phyloP scores from a whole-genome alignment of 2,797 vertebrate genomes.

The Myoxocephalus aenaeus region DNA sequence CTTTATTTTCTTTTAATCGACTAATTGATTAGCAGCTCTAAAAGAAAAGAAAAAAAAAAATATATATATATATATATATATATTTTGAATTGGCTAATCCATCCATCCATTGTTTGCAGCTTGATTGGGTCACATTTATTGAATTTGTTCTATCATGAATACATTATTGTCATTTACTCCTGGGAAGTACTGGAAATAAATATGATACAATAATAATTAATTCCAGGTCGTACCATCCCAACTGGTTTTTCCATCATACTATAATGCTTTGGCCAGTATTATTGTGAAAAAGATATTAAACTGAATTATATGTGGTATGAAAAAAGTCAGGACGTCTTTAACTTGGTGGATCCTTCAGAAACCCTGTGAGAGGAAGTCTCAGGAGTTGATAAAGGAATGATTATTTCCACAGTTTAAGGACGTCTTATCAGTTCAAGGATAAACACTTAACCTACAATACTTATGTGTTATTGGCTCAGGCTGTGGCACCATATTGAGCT shows the following conservation, averaged over 20 bases:
- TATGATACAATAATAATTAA: neutral
- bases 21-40: neutral
- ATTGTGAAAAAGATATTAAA: neutral
- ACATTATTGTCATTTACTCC: neutral
- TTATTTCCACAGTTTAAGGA: neutral
- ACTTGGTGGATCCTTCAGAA: neutral
- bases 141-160: neutral
- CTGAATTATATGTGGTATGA: neutral
- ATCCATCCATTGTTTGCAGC: neutral
- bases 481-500: conserved; percentile 43
- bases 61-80: too few relatives aligned
- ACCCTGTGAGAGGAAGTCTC: neutral
- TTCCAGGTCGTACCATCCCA: neutral
- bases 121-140: neutral
- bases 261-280: neutral
- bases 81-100: neutral
- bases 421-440: conserved; percentile 20
- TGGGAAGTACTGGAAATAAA: neutral
- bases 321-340: conserved; percentile 1
- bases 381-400: neutral
- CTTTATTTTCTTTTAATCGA: neutral
- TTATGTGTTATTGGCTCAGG: conserved; percentile 41
- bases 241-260: neutral
- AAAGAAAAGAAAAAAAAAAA: too few relatives aligned
- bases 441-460: conserved; percentile 32